These are phyloP conservation scores for Sapajus apella DNA, from an alignment of 2,113 vertebrate species.

Conservation along the genomic window DNA sequence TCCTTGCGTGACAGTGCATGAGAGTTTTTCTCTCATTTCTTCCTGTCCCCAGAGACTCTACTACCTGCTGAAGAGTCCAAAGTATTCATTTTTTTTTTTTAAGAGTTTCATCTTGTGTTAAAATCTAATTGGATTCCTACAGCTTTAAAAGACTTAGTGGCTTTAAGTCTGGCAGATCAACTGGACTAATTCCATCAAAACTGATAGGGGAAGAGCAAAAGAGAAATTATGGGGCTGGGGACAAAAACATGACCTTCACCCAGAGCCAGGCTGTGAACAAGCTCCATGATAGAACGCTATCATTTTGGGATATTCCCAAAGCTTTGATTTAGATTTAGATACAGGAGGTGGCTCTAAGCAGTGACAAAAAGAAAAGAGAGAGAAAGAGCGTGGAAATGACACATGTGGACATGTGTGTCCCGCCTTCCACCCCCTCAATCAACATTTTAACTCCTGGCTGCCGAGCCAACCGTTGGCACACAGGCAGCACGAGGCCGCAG, in stretches of 20 bases:
- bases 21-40: background rate
- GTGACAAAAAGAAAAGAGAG: background rate
- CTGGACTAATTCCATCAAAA: background rate
- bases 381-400: background rate
- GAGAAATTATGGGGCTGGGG: background rate
- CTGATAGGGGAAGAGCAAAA: background rate
- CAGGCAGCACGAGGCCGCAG: background rate
- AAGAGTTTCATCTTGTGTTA: constrained; percentile 20
- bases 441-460: background rate
- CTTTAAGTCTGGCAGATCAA: background rate
- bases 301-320: background rate
- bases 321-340: background rate
- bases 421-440: background rate
- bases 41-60: background rate
- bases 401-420: background rate
- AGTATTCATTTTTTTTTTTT: constrained; percentile 23
- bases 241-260: background rate
- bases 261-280: background rate
- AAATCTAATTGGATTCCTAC: constrained; percentile 57
- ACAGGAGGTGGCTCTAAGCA: background rate
- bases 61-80: constrained; percentile 24
- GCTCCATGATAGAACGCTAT: background rate
- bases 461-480: background rate
- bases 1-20: background rate
- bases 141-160: constrained; percentile 9